Base-by-base conservation (phyloP, 1,140 invertebrate species). In the Saccostrea cuccullata region DNA sequence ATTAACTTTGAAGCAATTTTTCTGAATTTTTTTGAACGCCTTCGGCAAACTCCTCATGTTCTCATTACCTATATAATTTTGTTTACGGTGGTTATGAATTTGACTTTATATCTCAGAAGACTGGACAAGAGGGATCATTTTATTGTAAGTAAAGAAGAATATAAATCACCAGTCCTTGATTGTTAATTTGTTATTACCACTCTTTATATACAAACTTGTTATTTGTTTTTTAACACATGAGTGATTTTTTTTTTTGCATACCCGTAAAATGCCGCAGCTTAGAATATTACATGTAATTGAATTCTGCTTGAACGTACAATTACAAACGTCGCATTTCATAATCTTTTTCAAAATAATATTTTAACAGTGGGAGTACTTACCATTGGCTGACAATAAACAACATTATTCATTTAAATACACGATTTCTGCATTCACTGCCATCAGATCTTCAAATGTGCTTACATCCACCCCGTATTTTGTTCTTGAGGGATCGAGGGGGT, bases 1-100 rank as follows among this genome's bases (percentile, higher is more conserved):
- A 87, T 89, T 83, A 84, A 87, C 20, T 89, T 89, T 70, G 70
- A 70, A 12, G 36, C 83, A 5, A 83, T 89, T 5, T 89, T 89
- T 87, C 26, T 60, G 8, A 89, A 89, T 23, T 89, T 89, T n/a
- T 47, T 20, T 15, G 56, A 87, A 30, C 82, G 83, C 13, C 15
- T 89, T 15, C 23, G 2, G 13, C 70, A 89, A 2, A 86, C 86
- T 15, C 89, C 89, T 0, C 86, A 87, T 55, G 86, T 86, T 0
- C 56, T 89, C 4, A 84, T 86, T 6, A 73, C 84, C 13, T 86
- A 77, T 26, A n/a, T 77, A 47, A 15, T 64, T 36, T 58, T 89
- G 3, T 47, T 87, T 30, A 20, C 86, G 2, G 67, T 89, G 20
- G 67, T 86, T 56, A 20, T 73, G 2, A n/a, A 83, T 17, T 47